These are phyloP conservation scores for Helostoma temminkii DNA, from an alignment of 2,797 vertebrate genomes.

Conservation along the genomic window DNA sequence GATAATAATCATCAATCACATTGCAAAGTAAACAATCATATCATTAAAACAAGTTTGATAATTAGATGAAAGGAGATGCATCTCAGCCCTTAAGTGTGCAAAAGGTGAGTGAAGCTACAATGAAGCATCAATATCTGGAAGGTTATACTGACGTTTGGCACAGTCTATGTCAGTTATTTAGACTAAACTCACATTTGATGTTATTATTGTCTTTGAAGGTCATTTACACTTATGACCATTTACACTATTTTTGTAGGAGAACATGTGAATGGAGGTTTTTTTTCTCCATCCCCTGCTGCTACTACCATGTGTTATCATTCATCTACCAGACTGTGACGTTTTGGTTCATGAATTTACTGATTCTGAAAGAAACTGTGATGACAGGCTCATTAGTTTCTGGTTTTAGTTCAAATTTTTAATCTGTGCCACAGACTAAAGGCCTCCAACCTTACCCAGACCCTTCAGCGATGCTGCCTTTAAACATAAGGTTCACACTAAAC, in stretches of 20 bases:
- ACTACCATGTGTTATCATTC: background rate
- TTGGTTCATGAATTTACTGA: too few relatives aligned
- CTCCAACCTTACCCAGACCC: background rate
- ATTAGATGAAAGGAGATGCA: background rate
- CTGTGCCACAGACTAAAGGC: background rate
- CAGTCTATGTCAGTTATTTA: background rate
- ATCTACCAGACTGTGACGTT: background rate
- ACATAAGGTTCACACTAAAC: slow-evolving; percentile 5
- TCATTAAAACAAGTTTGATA: background rate
- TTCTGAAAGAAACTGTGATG: background rate
- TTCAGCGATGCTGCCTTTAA: background rate
- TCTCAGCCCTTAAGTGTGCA: background rate
- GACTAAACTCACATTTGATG: background rate
- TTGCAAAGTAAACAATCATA: background rate
- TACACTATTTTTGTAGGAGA: background rate
- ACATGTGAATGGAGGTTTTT: background rate
- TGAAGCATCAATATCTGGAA: slow-evolving; percentile 4
- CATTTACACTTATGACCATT: background rate
- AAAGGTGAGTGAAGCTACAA: background rate
- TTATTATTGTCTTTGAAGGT: background rate
- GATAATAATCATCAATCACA: too few relatives aligned
- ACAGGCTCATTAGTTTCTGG: background rate
- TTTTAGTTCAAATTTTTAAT: background rate
- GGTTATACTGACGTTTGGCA: background rate
- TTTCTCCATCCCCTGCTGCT: background rate